phyloP scores from a whole-genome alignment of 2,888 invertebrate species.

The Phaonia tiefii region DNA sequence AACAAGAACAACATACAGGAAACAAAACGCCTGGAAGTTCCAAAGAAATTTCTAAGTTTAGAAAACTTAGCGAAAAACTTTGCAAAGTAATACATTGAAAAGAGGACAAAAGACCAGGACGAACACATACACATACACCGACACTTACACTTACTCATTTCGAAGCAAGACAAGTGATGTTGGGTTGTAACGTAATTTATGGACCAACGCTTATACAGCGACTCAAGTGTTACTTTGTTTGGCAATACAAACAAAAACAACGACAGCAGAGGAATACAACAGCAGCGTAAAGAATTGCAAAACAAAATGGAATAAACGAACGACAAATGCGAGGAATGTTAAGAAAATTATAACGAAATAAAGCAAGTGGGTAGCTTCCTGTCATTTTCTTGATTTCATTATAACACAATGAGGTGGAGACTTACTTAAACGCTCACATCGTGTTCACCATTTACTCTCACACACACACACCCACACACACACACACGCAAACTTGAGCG shows the following conservation, averaged over 20 bases:
- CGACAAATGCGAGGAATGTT: background rate
- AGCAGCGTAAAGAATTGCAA: background rate
- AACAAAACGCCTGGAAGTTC: background rate
- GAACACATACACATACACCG: background rate
- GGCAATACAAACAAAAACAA: conserved; percentile 37
- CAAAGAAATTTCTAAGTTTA: conserved; percentile 20
- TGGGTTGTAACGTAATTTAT: conserved; percentile 62
- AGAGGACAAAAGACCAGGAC: conserved; percentile 15
- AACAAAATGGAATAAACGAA: background rate
- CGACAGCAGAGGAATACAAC: background rate
- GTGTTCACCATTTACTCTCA: background rate
- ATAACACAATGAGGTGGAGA: conserved; percentile 34
- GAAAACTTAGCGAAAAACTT: conserved; percentile 6
- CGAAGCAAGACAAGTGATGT: conserved; percentile 49
- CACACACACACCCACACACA: conserved; percentile 1
- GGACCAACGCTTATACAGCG: conserved; percentile 49
- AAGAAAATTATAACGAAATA: conserved; percentile 36
- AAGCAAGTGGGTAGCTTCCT: conserved; percentile 35
- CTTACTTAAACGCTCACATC: background rate
- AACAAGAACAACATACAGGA: background rate
- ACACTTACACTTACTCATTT: too few species aligned
- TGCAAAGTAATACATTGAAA: conserved; percentile 1
- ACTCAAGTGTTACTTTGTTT: conserved; percentile 56
- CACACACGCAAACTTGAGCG: background rate
- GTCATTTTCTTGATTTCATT: conserved; percentile 61